phyloP scores from a whole-genome alignment of 2,797 vertebrate species.

The Cyclopterus lumpus region DNA sequence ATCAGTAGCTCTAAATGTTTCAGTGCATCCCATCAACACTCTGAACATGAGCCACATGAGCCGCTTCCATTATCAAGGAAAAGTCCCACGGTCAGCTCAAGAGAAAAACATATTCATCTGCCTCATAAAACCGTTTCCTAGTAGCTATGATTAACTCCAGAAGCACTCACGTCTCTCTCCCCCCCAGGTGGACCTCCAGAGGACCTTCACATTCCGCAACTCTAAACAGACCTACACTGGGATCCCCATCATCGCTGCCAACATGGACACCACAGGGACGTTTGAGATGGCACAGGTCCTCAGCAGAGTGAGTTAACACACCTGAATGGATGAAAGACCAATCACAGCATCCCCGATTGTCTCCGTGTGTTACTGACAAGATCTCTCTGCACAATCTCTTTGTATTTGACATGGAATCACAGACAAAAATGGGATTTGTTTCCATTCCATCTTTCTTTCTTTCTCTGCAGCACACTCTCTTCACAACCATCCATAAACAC shows the following conservation, averaged over 20 bases:
- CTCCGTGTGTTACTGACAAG: background rate
- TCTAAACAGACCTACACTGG: conserved; percentile 97
- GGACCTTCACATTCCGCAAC: conserved; percentile 97
- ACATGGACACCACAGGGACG: conserved; percentile 99
- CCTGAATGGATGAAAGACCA: background rate
- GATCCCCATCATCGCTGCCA: conserved; percentile 96
- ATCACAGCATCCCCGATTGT: background rate
- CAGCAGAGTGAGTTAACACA: conserved; percentile 88
- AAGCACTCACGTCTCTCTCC: background rate
- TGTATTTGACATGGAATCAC: background rate
- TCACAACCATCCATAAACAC: conserved; percentile 97
- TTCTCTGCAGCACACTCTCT: conserved; percentile 89
- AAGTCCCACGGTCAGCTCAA: background rate
- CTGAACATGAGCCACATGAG: conserved; percentile 7
- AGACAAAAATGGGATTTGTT: background rate
- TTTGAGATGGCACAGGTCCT: conserved; percentile 97
- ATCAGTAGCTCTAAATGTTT: conserved; percentile 58
- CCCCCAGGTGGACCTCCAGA: conserved; percentile 91
- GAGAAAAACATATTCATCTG: background rate
- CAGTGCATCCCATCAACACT: conserved; percentile 27
- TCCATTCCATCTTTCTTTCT: background rate
- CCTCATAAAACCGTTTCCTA: too few relatives aligned
- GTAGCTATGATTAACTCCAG: background rate
- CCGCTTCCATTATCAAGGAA: conserved; percentile 3
- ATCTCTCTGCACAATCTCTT: background rate